Conservation (phyloP, 2,113 vertebrate species). For the Otocyon megalotis region DNA sequence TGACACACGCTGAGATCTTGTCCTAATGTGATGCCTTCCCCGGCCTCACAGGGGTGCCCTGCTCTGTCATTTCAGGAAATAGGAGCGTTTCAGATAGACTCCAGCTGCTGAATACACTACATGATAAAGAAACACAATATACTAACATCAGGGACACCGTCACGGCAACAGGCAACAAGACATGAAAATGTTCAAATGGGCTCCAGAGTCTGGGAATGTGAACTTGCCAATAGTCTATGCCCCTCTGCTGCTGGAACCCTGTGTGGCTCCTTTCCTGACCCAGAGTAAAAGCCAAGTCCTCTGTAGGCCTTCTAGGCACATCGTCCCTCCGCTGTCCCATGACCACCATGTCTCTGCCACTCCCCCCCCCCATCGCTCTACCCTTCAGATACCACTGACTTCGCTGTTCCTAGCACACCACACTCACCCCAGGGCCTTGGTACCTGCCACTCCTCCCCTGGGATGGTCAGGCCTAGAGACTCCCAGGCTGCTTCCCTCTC, state of each 20-base stretch:
- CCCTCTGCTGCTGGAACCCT: too few species aligned
- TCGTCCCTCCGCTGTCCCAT: rapidly evolving
- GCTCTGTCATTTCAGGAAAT: rapidly evolving
- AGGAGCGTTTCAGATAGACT: rapidly evolving
- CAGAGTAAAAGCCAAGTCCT: neutral
- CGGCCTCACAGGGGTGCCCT: neutral
- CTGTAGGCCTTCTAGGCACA: rapidly evolving
- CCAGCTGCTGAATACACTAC: rapidly evolving
- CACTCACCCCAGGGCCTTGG: neutral
- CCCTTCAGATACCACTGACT: neutral
- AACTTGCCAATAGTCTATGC: rapidly evolving
- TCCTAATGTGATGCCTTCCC: rapidly evolving
- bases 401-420: rapidly evolving
- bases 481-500: neutral
- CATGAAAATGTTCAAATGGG: rapidly evolving
- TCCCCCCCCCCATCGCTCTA: neutral
- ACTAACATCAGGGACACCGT: rapidly evolving
- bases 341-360: rapidly evolving
- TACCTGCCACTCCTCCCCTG: neutral
- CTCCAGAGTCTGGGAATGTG: too few species aligned
- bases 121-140: rapidly evolving
- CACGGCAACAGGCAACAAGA: rapidly evolving
- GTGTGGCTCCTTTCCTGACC: rapidly evolving
- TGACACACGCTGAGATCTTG: neutral
- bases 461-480: neutral